Conservation (phyloP, 2,113 vertebrate species). For the Sturnira hondurensis region DNA sequence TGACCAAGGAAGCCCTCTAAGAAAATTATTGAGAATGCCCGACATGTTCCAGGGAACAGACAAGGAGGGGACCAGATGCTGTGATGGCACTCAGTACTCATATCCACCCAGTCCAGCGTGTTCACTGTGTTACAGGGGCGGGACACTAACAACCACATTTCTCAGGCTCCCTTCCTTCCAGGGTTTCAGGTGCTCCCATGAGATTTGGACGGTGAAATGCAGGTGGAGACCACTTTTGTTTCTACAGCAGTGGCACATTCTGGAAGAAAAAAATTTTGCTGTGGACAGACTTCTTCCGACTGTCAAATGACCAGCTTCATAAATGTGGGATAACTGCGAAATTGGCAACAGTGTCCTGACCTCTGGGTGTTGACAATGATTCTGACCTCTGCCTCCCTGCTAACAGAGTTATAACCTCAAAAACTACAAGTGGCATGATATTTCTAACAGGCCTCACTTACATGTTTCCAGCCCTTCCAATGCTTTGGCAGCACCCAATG, state of each 20-base stretch:
- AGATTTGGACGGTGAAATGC: background rate
- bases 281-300: background rate
- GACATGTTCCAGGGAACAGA: background rate
- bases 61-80: background rate
- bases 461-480: background rate
- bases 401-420: background rate
- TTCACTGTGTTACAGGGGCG: fast-evolving
- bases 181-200: background rate
- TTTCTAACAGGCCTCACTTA: background rate
- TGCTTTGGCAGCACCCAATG: background rate
- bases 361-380: background rate
- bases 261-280: background rate
- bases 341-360: background rate
- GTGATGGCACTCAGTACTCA: background rate
- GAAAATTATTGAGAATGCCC: background rate
- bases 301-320: background rate
- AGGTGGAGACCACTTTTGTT: background rate
- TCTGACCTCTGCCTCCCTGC: background rate
- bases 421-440: background rate
- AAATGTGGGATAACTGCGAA: background rate
- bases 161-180: background rate
- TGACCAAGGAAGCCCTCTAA: background rate
- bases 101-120: fast-evolving
- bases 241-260: background rate
- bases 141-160: background rate